Evolutionary conservation across 2,888 invertebrate species (phyloP).

Genomic region (Rhaphigaster nebulosa): DNA sequence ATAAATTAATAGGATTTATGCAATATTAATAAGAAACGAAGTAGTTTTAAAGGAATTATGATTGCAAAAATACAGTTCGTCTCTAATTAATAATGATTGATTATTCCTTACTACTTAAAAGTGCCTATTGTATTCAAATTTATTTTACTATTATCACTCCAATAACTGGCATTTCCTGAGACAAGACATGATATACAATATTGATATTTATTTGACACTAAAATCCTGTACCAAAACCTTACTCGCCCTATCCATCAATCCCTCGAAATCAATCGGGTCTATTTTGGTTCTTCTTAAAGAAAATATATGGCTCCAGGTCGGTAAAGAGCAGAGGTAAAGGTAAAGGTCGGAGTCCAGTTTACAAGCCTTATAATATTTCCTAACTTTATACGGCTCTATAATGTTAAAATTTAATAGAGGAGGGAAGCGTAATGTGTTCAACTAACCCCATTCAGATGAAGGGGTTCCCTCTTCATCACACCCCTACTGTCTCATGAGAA

Average conservation of each 20-base stretch:
- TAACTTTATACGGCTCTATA: neutral
- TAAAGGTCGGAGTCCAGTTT: neutral
- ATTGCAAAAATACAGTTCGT: too few species aligned
- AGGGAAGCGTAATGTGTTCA: neutral
- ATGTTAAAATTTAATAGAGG: neutral
- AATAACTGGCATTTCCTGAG: neutral
- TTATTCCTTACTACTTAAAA: too few species aligned
- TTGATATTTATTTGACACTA: neutral
- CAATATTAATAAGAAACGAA: too few species aligned
- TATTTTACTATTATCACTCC: neutral
- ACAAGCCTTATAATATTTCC: neutral
- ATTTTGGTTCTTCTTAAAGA: neutral
- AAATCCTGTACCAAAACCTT: neutral
- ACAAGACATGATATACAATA: neutral
- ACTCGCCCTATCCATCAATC: neutral
- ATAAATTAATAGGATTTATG: too few species aligned
- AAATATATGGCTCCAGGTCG: neutral
- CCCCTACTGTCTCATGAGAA: neutral
- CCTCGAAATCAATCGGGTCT: neutral
- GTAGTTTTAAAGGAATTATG: too few species aligned
- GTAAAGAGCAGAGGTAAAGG: neutral
- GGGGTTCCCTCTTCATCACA: neutral
- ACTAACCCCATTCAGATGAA: neutral
- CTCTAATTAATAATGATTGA: too few species aligned
- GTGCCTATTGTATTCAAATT: neutral